These are phyloP conservation scores for Phycodurus eques DNA, from an alignment of 2,113 vertebrate species.

Conservation along the genomic window DNA sequence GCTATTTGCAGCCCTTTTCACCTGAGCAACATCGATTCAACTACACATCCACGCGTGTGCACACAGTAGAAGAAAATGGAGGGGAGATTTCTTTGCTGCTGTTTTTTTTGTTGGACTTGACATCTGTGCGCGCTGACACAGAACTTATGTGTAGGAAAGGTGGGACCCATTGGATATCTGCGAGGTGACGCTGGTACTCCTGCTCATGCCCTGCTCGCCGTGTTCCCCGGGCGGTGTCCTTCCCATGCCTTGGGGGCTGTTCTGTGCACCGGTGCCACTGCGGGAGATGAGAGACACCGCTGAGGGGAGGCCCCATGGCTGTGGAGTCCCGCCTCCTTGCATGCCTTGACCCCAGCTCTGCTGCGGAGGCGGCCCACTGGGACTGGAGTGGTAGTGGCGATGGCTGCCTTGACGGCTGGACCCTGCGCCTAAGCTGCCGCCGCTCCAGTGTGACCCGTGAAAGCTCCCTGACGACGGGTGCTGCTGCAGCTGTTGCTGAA, in stretches of 20 bases:
- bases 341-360: conserved; percentile 89
- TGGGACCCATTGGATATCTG: conserved; percentile 99
- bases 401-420: conserved; percentile 80
- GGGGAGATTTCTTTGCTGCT: conserved; percentile 34
- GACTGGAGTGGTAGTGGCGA: conserved; percentile 83
- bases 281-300: conserved; percentile 83
- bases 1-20: conserved; percentile 60
- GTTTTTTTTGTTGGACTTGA: conserved; percentile 22
- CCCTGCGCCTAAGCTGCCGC: conserved; percentile 47
- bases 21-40: conserved; percentile 71
- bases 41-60: conserved; percentile 65
- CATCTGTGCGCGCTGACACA: conserved; percentile 22
- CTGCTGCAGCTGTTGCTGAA: conserved; percentile 66
- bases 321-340: conserved; percentile 79
- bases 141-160: conserved; percentile 93
- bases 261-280: conserved; percentile 85
- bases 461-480: conserved; percentile 78
- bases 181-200: conserved; percentile 98
- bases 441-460: conserved; percentile 83
- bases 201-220: conserved; percentile 95
- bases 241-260: conserved; percentile 95
- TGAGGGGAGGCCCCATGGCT: conserved; percentile 86
- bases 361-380: conserved; percentile 84
- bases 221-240: conserved; percentile 95
- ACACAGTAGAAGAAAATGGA: conserved; percentile 19